Evolutionary conservation across 2,797 vertebrate species (phyloP), one percentile per base, ranked within the genome.

Genomic region (Eutrigla gurnardus): DNA sequence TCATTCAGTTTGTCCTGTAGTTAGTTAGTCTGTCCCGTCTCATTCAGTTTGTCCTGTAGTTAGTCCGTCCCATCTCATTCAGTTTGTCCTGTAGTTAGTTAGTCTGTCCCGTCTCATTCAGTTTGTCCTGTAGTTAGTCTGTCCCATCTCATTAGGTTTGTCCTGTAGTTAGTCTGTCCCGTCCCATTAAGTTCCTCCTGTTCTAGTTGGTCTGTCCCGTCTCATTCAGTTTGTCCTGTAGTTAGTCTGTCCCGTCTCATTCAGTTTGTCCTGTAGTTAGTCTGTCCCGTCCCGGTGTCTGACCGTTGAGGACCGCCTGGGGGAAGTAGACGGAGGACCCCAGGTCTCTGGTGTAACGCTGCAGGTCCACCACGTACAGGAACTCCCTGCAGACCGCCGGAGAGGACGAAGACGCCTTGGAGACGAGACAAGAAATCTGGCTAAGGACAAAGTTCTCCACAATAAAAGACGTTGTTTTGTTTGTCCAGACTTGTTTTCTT

Each of bases 261-360:
- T 25, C 25, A 25, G 25, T 25, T 25, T 36, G 15, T 45, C 1
- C 25, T 25, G 25, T 25, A 25, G 25, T 25, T 14, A 5, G 5
- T 35, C 5, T 49, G 47, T 49, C 47, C n/a, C 3, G 47, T 25
- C 47, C 15, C 3, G 1, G 35, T 9, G 45, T 70, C 85, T 80
- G 0, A 91, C 91, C 78, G 0, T 3, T 64, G 14, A 88, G 79
- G 59, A 95, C 84, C 0, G 85, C 81, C 75, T 93, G 91, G 3
- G 92, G 93, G 73, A 95, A 94, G 88, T 86, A 89, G 36, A 95
- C 53, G 0, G 73, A 50, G 6, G 91, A 93, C 0, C 89, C 85
- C 57, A 70, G 82, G 83, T 95, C 95, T 75, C 92, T 81, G 70
- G 60, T 86, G 77, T 95, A 95, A 0, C 95, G 93, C n/a, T 88